phyloP scores from a whole-genome alignment of 2,113 vertebrate genomes.

The Panurus biarmicus region DNA sequence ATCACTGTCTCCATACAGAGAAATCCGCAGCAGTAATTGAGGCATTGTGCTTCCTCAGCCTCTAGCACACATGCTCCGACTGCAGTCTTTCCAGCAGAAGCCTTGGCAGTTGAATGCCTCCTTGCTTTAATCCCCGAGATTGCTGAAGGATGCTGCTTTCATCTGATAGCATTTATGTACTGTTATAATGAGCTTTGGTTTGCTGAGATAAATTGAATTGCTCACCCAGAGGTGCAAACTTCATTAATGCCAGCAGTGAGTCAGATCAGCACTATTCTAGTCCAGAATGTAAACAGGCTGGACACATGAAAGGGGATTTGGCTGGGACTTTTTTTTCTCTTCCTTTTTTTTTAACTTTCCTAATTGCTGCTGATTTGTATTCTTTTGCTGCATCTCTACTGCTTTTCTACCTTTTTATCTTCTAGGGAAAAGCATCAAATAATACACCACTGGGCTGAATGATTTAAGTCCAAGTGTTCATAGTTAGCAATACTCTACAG shows the following conservation, averaged over 20 bases:
- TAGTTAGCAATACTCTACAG: not conserved
- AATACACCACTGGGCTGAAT: not conserved
- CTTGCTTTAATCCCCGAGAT: not conserved
- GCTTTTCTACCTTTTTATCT: not conserved
- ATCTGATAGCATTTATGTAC: slow-evolving; percentile 36
- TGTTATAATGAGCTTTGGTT: slow-evolving; percentile 40
- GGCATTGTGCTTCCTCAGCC: not conserved
- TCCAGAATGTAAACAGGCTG: slow-evolving; percentile 4
- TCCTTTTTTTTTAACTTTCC: slow-evolving; percentile 23
- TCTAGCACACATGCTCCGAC: not conserved
- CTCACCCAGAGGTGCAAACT: slow-evolving; percentile 46
- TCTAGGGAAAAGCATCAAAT: not conserved
- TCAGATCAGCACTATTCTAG: not conserved
- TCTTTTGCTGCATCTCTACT: not conserved
- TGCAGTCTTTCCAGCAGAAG: slow-evolving; percentile 2
- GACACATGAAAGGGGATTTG: slow-evolving; percentile 24
- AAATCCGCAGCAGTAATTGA: not conserved
- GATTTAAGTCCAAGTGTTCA: not conserved
- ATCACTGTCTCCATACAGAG: accelerated
- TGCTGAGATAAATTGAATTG: slow-evolving; percentile 45
- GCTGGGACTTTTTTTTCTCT: not conserved
- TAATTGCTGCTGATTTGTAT: slow-evolving; percentile 36
- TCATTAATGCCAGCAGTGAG: slow-evolving; percentile 37
- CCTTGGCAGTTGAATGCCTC: not conserved
- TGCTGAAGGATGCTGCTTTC: slow-evolving; percentile 54